Conservation (phyloP, 2,797 vertebrate species). For the Microctenopoma lineatum region DNA sequence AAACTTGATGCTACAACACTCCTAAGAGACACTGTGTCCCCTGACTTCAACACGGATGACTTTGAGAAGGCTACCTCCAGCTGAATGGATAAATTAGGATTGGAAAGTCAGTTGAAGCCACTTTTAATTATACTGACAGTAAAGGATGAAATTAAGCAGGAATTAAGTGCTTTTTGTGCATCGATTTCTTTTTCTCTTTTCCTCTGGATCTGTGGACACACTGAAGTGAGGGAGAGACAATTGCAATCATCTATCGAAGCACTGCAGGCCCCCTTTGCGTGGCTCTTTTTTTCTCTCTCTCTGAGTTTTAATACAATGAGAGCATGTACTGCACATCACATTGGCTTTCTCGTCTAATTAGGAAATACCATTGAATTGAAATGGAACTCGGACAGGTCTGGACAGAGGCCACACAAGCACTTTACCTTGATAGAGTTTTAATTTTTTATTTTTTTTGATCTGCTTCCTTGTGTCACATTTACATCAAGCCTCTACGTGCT, state of each 20-base stretch:
- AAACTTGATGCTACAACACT: slow-evolving; percentile 26
- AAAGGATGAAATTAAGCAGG: slow-evolving; percentile 79
- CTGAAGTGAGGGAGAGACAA: slow-evolving; percentile 51
- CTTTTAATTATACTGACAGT: slow-evolving; percentile 80
- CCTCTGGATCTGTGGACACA: slow-evolving; percentile 45
- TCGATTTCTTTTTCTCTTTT: slow-evolving; percentile 73
- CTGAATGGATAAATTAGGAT: slow-evolving; percentile 58
- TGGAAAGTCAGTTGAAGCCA: slow-evolving; percentile 56
- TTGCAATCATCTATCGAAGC: slow-evolving; percentile 53
- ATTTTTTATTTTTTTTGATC: slow-evolving; percentile 45
- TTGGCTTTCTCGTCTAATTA: slow-evolving; percentile 66
- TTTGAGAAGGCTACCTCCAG: slow-evolving; percentile 51
- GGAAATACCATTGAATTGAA: slow-evolving; percentile 53
- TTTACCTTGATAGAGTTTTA: slow-evolving; percentile 58
- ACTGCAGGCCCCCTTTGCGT: slow-evolving; percentile 51
- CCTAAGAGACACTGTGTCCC: slow-evolving; percentile 39
- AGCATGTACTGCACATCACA: slow-evolving; percentile 55
- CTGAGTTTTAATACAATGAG: slow-evolving; percentile 57
- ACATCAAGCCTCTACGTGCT: slow-evolving; percentile 9
- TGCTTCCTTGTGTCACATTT: slow-evolving; percentile 51
- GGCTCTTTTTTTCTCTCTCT: neutral
- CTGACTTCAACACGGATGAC: slow-evolving; percentile 41
- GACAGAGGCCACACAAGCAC: slow-evolving; percentile 65
- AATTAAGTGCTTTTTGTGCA: slow-evolving; percentile 78
- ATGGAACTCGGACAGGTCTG: slow-evolving; percentile 43